Base-by-base conservation (phyloP, 1,140 invertebrate genomes). In the Lithobius niger region DNA sequence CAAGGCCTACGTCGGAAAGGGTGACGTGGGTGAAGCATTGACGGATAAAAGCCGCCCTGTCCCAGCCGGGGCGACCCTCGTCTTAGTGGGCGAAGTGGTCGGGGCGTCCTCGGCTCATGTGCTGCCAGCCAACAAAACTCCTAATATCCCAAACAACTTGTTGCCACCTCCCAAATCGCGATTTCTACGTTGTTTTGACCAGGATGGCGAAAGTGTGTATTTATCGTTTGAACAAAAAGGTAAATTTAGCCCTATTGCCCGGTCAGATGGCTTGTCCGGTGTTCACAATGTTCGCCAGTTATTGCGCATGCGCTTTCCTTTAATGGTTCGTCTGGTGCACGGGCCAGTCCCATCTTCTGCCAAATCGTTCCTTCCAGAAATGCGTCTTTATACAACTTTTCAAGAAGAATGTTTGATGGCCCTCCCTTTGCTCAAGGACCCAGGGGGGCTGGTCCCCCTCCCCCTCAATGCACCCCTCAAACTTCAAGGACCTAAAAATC, bases 211-310 rank as follows among this genome's bases (percentile, higher is more conserved):
- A 64, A 84, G 79, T 62, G 76, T 95, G 2, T 79, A 88, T 61
- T 71, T 95, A 51, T 81, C 81, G 45, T 76, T 89, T 65, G 89
- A 94, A 60, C 84, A 88, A 67, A 80, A 86, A 64, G 89, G 86
- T 4, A 82, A 86, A 63, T 95, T 95, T 71, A 93, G 88, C 61
- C 84, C 85, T 1, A 75, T 95, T 22, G 90, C 90, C 27, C 81
- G 85, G 64, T 86, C 89, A 68, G 87, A 90, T 62, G 92, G 90
- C 70, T 92, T 95, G 58, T 87, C 87, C 65, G 90, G 90, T 3
- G 89, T 93, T 15, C 74, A 75, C 57, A 69, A 61, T 28, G 71
- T 75, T 28, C 81, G 84, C 62, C 90, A 88, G 64, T 76, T 96
- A 50, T 71, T 94, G 28, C 82, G 81, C 58, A 92, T 93, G 67